Evolutionary conservation across 2,888 invertebrate species (phyloP), one percentile per base, ranked within the genome.

Genomic region (Seladonia tumulorum): DNA sequence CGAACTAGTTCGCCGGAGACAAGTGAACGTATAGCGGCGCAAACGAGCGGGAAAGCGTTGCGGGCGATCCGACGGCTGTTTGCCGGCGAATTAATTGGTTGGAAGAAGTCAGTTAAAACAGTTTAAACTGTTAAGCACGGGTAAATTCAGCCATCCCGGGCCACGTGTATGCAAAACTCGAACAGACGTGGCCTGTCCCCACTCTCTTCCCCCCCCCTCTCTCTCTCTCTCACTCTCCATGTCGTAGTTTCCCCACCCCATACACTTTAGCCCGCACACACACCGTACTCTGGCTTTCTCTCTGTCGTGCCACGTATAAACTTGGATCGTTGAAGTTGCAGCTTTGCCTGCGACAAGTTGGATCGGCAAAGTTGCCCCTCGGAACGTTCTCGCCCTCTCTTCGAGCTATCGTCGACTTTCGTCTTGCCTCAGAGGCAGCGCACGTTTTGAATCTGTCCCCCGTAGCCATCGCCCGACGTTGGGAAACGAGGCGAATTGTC

Each of bases 321-420:
- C 90, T 89, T 80, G 39, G 86, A 79, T 76, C 79, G 81, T 76
- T 70, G 76, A 89, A 90, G 86, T 89, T 86, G 85, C 72, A 86
- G 89, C 83, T 82, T 90, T 83, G 88, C 73, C 76, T 35, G n/a
- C 81, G 90, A 86, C 90, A 89, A 90, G 89, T 90, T 89, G 90
- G 85, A 88, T 86, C 89, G 86, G 57, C 79, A 73, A 88, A 88
- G 86, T 87, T 89, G 74, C 76, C 78, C 75, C 63, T 42, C 63
- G 80, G 49, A 74, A 87, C 81, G 85, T 79, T 66, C 45, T 78
- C 85, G 49, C 73, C 81, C 63, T 74, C 85, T 42, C 79, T 39
- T 25, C 45, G 74, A 73, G 86, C 72, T 70, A 76, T 83, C 88
- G 76, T 63, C 82, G 83, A 79, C 81, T 81, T 81, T 83, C 79